Conservation (phyloP, 2,888 invertebrate species). For the Apocheima hispidaria region DNA sequence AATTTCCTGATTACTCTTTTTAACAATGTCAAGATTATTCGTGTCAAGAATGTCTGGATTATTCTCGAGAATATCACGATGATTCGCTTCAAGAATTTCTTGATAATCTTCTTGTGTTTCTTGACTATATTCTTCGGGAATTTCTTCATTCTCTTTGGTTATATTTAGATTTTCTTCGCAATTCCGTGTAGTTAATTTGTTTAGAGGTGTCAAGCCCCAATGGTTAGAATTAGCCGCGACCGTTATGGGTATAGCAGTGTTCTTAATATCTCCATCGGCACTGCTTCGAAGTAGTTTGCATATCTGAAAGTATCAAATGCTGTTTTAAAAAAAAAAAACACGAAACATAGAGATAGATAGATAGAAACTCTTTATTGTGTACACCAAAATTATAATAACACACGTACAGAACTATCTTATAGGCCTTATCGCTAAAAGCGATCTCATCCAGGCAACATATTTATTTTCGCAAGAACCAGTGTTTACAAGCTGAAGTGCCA, state of each 20-base stretch:
- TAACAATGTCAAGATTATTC: slow-evolving; percentile 29
- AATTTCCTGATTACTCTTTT: slow-evolving; percentile 27
- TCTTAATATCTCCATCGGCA: slow-evolving; percentile 62
- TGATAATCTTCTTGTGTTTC: neutral
- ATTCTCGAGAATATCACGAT: slow-evolving; percentile 16
- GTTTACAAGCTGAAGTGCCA: too few species aligned
- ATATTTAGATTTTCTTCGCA: slow-evolving; percentile 37
- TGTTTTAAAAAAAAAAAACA: neutral
- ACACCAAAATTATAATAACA: too few species aligned
- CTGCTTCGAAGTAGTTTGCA: slow-evolving; percentile 69
- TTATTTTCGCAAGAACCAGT: too few species aligned
- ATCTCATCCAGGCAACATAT: too few species aligned
- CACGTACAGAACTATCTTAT: too few species aligned
- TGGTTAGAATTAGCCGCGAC: slow-evolving; percentile 73
- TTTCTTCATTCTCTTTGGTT: neutral
- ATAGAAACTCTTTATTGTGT: too few species aligned
- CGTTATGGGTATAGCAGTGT: slow-evolving; percentile 75
- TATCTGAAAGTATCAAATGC: slow-evolving; percentile 61
- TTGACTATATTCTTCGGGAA: slow-evolving; percentile 35
- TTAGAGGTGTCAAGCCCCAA: slow-evolving; percentile 82
- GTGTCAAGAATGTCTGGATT: slow-evolving; percentile 27
- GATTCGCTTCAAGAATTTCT: slow-evolving; percentile 31
- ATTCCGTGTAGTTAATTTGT: slow-evolving; percentile 13
- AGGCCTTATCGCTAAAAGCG: too few species aligned
- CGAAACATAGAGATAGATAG: neutral